Base-by-base conservation (phyloP, 1,140 invertebrate genomes). In the Luehdorfia chinensis region DNA sequence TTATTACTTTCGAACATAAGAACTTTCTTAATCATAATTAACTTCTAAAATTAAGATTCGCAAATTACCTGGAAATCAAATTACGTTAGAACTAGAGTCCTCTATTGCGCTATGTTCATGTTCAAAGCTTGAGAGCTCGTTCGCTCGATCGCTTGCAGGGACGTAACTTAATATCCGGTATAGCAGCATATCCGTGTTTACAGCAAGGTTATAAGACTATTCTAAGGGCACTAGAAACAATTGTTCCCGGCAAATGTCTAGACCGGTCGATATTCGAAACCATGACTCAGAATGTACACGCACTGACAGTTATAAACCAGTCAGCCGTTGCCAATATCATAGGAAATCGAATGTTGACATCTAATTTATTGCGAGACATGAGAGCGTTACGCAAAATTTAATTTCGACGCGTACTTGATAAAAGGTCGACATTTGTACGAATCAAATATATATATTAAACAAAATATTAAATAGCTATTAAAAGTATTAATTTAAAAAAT, bases 151-250 rank as follows among this genome's bases (percentile, higher is more conserved):
- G 28, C 37, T 41, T 39, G 50, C 50, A 33, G 25, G 27, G 34
- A 55, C 46, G 68, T 72, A 78, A 75, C 57, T 65, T 57, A 75
- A 75, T 75, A 64, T 72, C 68, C 66, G 67, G 60, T 58, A 55
- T 37, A 39, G 44, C 34, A 33, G 44, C 34, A 54, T 55, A 54
- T 55, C 44, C 51, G 25, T 15, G 39, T 43, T 9, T 19, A 8
- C 33, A 28, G 39, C 39, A 43, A 43, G 39, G 39, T 16, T 43
- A 13, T 13, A 11, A 7, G 25, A 4, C 4, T 7, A 41, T 14
- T 37, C 34, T 39, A 39, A 47, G 44, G 50, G 31, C 47, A 43
- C 47, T 41, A 16, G 36, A 31, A 23, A 27, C 34, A 45, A 52
- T 47, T 33, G 36, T 52, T 46, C 25, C 31, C 43, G 14, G 13